Evolutionary conservation across 2,888 invertebrate genomes (phyloP), one percentile per base, ranked within the genome.

Genomic region (Ophioninae sp.): DNA sequence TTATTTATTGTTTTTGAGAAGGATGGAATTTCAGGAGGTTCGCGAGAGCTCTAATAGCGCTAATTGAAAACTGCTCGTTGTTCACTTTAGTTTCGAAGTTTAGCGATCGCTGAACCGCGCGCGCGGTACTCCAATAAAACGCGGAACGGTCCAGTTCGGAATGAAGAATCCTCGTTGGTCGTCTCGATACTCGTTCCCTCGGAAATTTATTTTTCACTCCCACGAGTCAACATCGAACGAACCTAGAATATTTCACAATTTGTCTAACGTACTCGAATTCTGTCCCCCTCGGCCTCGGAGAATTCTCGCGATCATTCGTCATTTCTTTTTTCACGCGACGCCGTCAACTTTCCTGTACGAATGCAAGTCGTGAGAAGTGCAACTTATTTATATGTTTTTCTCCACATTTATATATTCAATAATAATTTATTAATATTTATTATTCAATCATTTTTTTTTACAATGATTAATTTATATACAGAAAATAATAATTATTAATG

Each of bases 41-140:
- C 56, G 79, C 30, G 20, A 50, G 39, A 65, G 69, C 10, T 68
- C 77, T 83, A 83, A 83, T 67, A 62, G 64, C 41, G 81, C 69
- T 81, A 83, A 83, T 83, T 77, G 67, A 68, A 69, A 81, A 62
- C 67, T 37, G 72, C 67, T 57, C 65, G 44, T 56, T 72, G 76
- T 50, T 83, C 77, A 81, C 77, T 79, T 81, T 77, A 68, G 56
- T 72, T 62, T 65, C 30, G 69, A 56, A 78, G 72, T 68, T 61
- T 44, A 78, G 73, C 76, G 69, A 74, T 77, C 78, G 62, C 61
- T 78, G 64, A 70, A 73, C 67, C 73, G 20, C 37, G 41, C 65
- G 39, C 37, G 20, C 6, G 7, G 6, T 0, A 20, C 37, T 8
- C 13, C 37, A 68, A 62, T 44, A 23, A 39, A 62, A 23, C 5